Evolutionary conservation across 2,888 invertebrate species (phyloP), one percentile per base, ranked within the genome.

Genomic region (Baronia brevicornis): DNA sequence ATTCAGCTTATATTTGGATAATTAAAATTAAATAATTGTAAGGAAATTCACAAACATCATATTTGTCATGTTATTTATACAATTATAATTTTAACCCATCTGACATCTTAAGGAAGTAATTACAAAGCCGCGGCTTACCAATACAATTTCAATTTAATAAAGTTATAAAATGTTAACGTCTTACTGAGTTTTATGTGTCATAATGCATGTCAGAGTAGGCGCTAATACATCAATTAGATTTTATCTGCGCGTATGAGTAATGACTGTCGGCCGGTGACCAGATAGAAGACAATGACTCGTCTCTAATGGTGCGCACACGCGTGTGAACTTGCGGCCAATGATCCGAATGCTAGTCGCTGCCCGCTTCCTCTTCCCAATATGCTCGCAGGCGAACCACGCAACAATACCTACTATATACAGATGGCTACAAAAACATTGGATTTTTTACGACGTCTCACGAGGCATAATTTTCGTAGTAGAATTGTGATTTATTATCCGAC

Each of bases 351-450:
- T n/a, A n/a, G 44, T 39, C 38, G 28, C 17, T 39, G 35, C 40
- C 39, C 39, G 24, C 47, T 52, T 52, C 49, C 50, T 47, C 44
- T 51, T 54, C 47, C 52, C 22, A 25, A 37, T 49, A 43, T 48
- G 46, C 39, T 43, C 38, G 43, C n/a, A 46, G 52, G 39, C 42
- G 38, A 48, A 47, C 31, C 37, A 29, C 33, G 30, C 30, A 22
- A 27, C 9, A 30, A 29, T 11, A 21, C 13, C 15, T n/a, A n/a
- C n/a, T n/a, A n/a, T n/a, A 11, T 5, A 30, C 31, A 27, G n/a
- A n/a, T n/a, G n/a, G n/a, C n/a, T n/a, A 36, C 23, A 27, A 18
- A 29, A 36, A 36, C 27, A 30, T 25, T 15, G 27, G 27, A 30
- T 23, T 23, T 18, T 8, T 23, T 20, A 12, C 14, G 10, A 26